These are phyloP conservation scores for Cephus sareptanus DNA, from an alignment of 2,888 invertebrate species.

Conservation along the genomic window DNA sequence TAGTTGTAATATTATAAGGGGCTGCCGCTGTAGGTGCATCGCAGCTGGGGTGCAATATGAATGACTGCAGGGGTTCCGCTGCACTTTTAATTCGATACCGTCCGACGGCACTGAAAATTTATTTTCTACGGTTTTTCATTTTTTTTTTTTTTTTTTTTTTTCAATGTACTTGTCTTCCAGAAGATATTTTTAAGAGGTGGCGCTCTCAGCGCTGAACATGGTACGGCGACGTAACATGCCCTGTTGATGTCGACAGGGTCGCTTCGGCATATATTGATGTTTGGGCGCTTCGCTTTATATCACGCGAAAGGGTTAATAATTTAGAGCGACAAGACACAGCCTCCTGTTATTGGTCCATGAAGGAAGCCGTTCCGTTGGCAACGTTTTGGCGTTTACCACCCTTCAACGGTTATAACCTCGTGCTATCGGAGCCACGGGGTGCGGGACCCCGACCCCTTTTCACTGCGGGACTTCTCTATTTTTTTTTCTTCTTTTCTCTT, in stretches of 20 bases:
- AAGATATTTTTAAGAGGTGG: not conserved
- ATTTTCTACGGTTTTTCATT: not conserved
- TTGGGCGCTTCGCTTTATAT: not conserved
- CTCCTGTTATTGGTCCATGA: slow-evolving; percentile 59
- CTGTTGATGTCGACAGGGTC: not conserved
- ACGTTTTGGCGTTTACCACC: slow-evolving; percentile 33
- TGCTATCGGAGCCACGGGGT: slow-evolving; percentile 15
- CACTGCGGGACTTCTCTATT: slow-evolving; percentile 18
- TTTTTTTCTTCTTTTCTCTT: slow-evolving; percentile 18
- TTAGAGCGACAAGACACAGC: slow-evolving; percentile 57
- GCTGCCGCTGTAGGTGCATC: not conserved
- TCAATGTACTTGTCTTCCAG: not conserved
- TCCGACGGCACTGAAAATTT: not conserved
- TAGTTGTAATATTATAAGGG: not conserved
- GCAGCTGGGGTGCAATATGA: not conserved
- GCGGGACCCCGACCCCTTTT: not conserved
- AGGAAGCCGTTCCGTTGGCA: slow-evolving; percentile 43
- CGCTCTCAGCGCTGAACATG: not conserved
- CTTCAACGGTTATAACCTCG: slow-evolving; percentile 24
- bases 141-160: too few species aligned
- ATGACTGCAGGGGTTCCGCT: not conserved
- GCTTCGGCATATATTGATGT: not conserved
- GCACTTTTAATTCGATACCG: not conserved
- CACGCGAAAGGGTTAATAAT: slow-evolving; percentile 49
- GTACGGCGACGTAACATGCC: not conserved